Percentiles rank a stretch among this genome's conserved stretches.
phyloP scores from a whole-genome alignment of 2,113 vertebrate genomes.

The Myanophis thanlyinensis region DNA sequence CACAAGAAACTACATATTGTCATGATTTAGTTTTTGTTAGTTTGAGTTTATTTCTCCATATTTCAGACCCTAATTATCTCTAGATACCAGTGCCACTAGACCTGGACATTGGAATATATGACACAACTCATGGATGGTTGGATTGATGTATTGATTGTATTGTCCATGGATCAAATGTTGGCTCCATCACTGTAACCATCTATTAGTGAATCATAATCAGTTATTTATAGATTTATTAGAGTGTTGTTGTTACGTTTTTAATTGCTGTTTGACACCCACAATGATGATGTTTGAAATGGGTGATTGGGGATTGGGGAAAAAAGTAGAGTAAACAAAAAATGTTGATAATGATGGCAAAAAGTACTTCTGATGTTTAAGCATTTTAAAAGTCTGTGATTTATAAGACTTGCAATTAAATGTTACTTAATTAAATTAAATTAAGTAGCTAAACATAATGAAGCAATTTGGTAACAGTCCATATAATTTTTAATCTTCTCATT shows the following conservation, averaged over 20 bases:
- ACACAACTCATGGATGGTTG: not conserved
- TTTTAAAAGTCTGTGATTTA: not conserved
- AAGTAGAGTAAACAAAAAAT: not conserved
- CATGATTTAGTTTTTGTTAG: not conserved
- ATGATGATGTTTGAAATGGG: not conserved
- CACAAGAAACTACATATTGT: not conserved
- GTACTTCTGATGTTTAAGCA: not conserved
- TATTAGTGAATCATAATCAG: not conserved
- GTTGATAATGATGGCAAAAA: not conserved
- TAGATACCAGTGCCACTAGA: not conserved
- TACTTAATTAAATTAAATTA: too few species aligned
- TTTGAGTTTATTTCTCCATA: not conserved
- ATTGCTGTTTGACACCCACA: not conserved
- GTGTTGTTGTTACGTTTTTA: not conserved
- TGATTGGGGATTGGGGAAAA: not conserved
- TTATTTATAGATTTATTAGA: not conserved
- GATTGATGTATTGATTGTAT: not conserved
- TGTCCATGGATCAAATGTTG: not conserved
- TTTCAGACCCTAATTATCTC: not conserved
- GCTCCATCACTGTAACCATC: not conserved
- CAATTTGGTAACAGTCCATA: not conserved
- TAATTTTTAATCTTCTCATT: constrained; percentile 34
- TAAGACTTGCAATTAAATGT: not conserved
- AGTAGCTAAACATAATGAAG: not conserved
- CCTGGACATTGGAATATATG: not conserved